Evolutionary conservation across 2,888 invertebrate genomes (phyloP), one percentile per base, ranked within the genome.

Genomic region (Drosophila buzzatii): DNA sequence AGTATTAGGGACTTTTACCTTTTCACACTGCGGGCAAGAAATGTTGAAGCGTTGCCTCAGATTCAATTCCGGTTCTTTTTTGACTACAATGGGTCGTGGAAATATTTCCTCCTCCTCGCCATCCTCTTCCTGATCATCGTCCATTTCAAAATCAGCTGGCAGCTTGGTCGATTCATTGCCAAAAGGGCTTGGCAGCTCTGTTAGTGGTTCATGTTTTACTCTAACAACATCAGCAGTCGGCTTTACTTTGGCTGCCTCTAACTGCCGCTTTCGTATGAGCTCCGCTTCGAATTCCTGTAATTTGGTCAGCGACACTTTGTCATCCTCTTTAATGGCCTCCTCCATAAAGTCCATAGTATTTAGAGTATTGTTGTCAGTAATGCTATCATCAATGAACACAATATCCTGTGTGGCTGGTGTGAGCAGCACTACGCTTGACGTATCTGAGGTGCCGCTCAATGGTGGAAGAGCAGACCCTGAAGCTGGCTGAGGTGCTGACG

Each of bases 391-490:
- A 14, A 92, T 42, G 55, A 92, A 92, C 39, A 92, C 90, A 20
- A 93, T 85, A 10, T 93, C 93, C 51, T 92, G 91, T 0, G 91
- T 89, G n/a, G 69, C 78, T 12, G 92, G 92, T 14, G 92, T 89
- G 37, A 92, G 73, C 39, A 91, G 66, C 0, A 92, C 64, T 4
- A 92, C 85, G 65, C 93, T 92, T 9, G 85, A 79, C 3, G 76
- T 62, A 41, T 80, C 53, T 10, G 81, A 70, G 9, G 35, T 1
- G 27, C 68, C 70, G 33, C 65, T 78, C 8, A 81, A 64, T 5
- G 33, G 2, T 3, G 82, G 82, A 4, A 81, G 27, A 0, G 12
- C 39, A 18, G 27, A n/a, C 20, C 39, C 12, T 9, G 49, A n/a
- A 10, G 51, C 20, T 16, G 58, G 39, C 45, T 23, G 55, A n/a